A percentile compares a stretch with the other conserved stretches of the same genome.
Evolutionary conservation across 2,113 vertebrate genomes (phyloP).

Genomic region (Sander vitreus): DNA sequence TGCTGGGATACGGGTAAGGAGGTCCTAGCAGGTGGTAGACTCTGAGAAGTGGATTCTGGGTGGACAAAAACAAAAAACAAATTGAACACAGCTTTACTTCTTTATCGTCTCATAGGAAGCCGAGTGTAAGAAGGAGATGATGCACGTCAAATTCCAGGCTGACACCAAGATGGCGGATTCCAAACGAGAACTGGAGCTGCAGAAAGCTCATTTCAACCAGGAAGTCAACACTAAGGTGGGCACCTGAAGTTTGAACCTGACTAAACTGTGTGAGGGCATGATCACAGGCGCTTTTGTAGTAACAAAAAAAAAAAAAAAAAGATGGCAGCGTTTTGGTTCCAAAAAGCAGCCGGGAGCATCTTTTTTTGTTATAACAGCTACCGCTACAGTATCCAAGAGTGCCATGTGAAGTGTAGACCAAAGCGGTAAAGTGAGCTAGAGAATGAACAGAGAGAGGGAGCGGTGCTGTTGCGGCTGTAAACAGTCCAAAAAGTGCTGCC

Average conservation of each 20-base stretch:
- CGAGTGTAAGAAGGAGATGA: constrained; percentile 94
- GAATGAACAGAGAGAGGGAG: too few species aligned
- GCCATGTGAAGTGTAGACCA: too few species aligned
- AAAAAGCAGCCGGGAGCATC: too few species aligned
- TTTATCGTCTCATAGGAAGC: constrained; percentile 86
- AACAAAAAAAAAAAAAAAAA: too few species aligned
- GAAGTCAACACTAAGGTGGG: constrained; percentile 95
- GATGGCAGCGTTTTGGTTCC: too few species aligned
- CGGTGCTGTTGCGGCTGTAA: too few species aligned
- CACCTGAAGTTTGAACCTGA: not conserved
- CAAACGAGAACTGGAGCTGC: constrained; percentile 92
- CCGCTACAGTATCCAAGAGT: too few species aligned
- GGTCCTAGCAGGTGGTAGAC: not conserved
- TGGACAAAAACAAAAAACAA: not conserved
- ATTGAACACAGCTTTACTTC: not conserved
- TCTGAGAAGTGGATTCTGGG: not conserved
- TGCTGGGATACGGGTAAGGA: constrained; percentile 92
- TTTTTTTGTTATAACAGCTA: too few species aligned
- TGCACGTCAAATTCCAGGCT: constrained; percentile 93
- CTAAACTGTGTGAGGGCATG: too few species aligned
- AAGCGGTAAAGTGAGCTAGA: too few species aligned
- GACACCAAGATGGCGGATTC: constrained; percentile 97
- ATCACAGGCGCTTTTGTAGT: too few species aligned
- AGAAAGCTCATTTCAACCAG: constrained; percentile 94
- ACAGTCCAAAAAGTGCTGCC: too few species aligned